Evolutionary conservation across 2,113 vertebrate genomes (phyloP).

Genomic region (Suricata suricatta): DNA sequence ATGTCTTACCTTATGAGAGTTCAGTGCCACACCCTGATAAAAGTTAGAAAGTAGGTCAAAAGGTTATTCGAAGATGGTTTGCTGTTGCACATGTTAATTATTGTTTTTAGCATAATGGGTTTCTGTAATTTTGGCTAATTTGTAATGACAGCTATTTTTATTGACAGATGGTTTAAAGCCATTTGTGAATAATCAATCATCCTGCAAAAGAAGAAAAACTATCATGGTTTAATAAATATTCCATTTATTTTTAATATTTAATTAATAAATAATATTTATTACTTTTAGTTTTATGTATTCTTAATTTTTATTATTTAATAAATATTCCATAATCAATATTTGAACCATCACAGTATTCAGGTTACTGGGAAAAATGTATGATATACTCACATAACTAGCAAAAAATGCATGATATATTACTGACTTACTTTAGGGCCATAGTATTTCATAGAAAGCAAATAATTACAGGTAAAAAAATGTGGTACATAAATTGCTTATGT

Average conservation of each 20-base stretch:
- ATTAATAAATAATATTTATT: not conserved
- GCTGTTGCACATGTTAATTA: not conserved
- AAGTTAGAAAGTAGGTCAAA: not conserved
- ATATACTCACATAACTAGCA: not conserved
- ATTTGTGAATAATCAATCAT: not conserved
- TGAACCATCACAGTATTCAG: not conserved
- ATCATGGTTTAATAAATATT: slow-evolving; percentile 7
- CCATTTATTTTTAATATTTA: too few species aligned
- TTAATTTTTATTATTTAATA: not conserved
- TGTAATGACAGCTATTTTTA: not conserved
- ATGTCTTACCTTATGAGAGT: not conserved
- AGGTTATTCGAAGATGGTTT: not conserved
- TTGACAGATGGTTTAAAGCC: not conserved
- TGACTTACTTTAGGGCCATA: not conserved
- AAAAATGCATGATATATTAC: not conserved
- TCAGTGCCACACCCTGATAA: not conserved
- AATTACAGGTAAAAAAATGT: not conserved
- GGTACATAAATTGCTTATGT: not conserved
- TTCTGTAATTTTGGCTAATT: not conserved
- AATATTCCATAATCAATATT: not conserved
- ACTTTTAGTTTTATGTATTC: too few species aligned
- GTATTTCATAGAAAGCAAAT: not conserved
- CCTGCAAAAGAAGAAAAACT: not conserved
- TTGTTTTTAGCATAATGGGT: not conserved
- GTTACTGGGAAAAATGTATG: not conserved